Base-by-base conservation (phyloP, 2,113 vertebrate species). In the Onychostruthus taczanowskii region DNA sequence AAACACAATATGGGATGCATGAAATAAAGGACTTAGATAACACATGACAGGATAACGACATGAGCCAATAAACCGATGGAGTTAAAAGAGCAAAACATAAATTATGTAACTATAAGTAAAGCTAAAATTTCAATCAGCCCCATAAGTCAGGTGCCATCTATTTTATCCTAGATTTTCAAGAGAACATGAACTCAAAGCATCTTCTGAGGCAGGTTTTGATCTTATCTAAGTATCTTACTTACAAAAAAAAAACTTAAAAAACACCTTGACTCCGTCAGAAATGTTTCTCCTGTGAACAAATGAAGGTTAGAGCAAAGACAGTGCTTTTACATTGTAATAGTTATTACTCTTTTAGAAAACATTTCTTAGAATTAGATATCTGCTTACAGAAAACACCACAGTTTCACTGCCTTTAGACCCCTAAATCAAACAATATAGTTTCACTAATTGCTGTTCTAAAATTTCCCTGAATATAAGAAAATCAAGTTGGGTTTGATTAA, bases 401-500 rank as follows among this genome's bases (percentile, higher is more conserved):
- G 33, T 41, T 61, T 88, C 70, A 74, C 35, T 41, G 37, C 30
- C 23, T 87, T 94, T 85, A 84, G 56, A 94, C 39, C 39, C 35
- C 21, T 9, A 50, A 58, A 64, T 88, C 77, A 82, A 88, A 87
- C 20, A 83, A 67, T 37, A 31, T 10, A 16, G 18, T 79, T 83
- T 90, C 52, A 66, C 22, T 84, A 78, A 33, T 56, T 72, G 33
- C 52, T 78, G 16, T 86, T 94, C 87, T 91, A 93, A 89, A 76
- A 81, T 81, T 83, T 96, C 79, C 70, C 52, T 78, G 52, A 91
- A 87, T 41, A 44, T 67, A 84, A 93, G 78, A 96, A 93, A 93
- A 92, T 63, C 77, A 87, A 80, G 78, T 55, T 87, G 43, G 33
- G 50, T 84, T 94, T 93, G 64, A 84, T 96, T 83, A 73, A 93